Evolutionary conservation across 1,140 invertebrate species (phyloP).

Genomic region (Drosophila ogumai): DNA sequence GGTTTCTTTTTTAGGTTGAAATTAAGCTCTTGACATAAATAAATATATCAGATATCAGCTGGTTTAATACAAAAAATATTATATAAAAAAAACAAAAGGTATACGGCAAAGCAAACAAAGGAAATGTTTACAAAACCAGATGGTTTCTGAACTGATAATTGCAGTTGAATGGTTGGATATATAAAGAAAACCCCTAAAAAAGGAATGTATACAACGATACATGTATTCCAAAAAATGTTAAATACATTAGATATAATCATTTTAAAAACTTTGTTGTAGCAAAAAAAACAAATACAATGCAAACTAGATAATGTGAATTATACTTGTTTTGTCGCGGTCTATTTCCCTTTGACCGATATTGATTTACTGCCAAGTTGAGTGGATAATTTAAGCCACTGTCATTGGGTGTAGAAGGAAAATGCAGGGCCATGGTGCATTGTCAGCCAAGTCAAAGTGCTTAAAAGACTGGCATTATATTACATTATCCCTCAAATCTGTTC

Average conservation of each 20-base stretch:
- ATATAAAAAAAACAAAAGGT: not conserved
- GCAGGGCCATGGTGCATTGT: not conserved
- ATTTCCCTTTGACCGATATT: constrained; percentile 12
- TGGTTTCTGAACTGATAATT: not conserved
- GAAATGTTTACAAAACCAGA: not conserved
- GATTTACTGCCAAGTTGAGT: constrained; percentile 24
- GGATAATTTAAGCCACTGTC: constrained; percentile 15
- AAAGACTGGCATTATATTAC: not conserved
- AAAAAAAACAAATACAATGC: not conserved
- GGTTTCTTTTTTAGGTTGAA: not conserved
- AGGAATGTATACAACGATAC: not conserved
- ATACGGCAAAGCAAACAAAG: not conserved
- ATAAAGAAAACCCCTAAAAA: not conserved
- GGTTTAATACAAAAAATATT: not conserved
- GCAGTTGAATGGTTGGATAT: not conserved
- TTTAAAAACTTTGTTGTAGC: no score
- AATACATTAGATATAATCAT: not conserved
- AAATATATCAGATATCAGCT: not conserved
- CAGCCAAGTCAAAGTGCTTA: not conserved
- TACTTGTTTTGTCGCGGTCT: not conserved
- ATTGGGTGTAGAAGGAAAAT: constrained; percentile 4
- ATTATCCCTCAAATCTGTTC: constrained; percentile 19
- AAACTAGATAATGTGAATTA: not conserved
- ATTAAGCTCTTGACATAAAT: not conserved
- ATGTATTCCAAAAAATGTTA: not conserved